Conservation (phyloP, 2,888 invertebrate genomes). For the Caenorhabditis japonica region DNA sequence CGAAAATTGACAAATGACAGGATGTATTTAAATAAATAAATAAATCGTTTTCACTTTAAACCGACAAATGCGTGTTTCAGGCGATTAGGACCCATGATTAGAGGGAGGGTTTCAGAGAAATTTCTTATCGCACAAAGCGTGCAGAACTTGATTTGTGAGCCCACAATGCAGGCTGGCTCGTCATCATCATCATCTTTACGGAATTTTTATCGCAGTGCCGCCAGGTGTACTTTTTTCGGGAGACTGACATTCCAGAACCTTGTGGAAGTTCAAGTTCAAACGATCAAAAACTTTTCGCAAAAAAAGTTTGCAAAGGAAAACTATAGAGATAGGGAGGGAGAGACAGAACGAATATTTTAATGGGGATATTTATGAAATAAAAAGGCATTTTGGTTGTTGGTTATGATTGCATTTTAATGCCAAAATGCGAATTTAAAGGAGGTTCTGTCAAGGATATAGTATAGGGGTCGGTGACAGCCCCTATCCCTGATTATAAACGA, state of each 20-base stretch:
- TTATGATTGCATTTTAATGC: too few species aligned
- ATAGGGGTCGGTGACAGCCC: too few species aligned
- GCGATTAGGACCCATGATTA: slow-evolving; percentile 35
- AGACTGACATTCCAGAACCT: slow-evolving; percentile 36
- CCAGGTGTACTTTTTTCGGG: slow-evolving; percentile 20
- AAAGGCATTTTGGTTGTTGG: too few species aligned
- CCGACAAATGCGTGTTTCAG: slow-evolving; percentile 25
- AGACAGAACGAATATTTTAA: neutral
- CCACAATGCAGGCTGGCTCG: slow-evolving; percentile 1
- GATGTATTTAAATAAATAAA: slow-evolving; percentile 19
- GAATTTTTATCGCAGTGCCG: slow-evolving; percentile 30
- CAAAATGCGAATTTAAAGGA: too few species aligned
- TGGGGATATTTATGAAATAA: too few species aligned
- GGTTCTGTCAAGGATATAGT: too few species aligned
- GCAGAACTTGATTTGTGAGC: slow-evolving; percentile 49
- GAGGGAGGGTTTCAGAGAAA: slow-evolving; percentile 44
- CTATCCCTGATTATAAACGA: too few species aligned
- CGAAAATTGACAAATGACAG: slow-evolving; percentile 10
- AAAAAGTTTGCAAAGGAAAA: slow-evolving; percentile 1
- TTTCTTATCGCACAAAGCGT: slow-evolving; percentile 33
- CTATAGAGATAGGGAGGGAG: neutral
- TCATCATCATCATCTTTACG: slow-evolving; percentile 24
- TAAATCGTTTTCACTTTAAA: neutral
- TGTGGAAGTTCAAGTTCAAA: slow-evolving; percentile 21
- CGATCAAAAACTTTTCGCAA: slow-evolving; percentile 22